Conservation (phyloP, 2,797 vertebrate species). For the Syngnathus rostellatus region DNA sequence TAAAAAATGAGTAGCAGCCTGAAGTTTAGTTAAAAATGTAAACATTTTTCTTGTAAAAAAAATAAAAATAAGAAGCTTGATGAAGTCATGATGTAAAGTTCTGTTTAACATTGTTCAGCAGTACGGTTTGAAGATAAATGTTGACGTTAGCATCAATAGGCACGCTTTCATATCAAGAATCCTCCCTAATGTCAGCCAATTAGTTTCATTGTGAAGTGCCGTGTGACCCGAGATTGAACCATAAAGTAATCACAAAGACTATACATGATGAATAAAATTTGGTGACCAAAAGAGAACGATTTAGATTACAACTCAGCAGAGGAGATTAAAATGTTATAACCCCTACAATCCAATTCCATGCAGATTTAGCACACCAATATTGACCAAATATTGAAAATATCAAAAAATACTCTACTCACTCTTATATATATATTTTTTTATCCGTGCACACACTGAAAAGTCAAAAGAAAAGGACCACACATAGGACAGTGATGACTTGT, state of each 20-base stretch:
- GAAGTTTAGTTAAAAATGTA: not conserved
- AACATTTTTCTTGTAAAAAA: not conserved
- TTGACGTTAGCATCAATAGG: not conserved
- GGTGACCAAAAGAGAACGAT: not conserved
- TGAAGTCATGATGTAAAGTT: no score
- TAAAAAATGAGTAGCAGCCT: no score
- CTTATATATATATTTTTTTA: not conserved
- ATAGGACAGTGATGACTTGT: conserved; percentile 13
- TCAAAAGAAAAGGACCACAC: not conserved
- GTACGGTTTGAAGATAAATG: not conserved
- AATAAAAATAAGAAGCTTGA: not conserved
- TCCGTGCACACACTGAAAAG: not conserved
- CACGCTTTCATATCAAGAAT: not conserved
- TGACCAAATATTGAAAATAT: not conserved
- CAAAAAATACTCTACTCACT: not conserved
- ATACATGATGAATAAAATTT: not conserved
- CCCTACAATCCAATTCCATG: not conserved
- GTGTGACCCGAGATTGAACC: not conserved
- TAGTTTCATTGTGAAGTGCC: not conserved
- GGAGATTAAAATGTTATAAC: conserved; percentile 3
- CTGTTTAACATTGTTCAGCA: not conserved
- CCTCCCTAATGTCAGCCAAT: not conserved
- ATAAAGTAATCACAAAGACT: not conserved
- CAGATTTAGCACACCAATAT: not conserved
- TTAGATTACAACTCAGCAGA: not conserved